Base-by-base conservation (phyloP, 1,140 invertebrate species). In the Lepidurus couesii region DNA sequence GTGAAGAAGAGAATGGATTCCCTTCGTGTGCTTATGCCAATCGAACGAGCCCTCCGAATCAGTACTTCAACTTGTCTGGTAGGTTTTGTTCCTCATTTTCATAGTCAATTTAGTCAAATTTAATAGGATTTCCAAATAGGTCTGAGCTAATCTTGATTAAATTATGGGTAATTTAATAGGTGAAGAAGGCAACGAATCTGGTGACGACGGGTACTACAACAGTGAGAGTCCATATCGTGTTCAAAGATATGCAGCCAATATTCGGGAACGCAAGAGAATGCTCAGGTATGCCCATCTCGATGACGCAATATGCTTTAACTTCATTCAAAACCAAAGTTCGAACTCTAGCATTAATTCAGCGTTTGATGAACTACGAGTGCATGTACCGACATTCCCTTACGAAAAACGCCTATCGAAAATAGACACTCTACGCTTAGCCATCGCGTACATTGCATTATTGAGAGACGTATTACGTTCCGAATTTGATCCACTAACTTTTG, bases 361-460 rank as follows among this genome's bases (percentile, higher is more conserved):
- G 84, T 99, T 98, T 89, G 95, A 98, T 87, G 94, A 96, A 85
- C 89, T 97, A 81, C 88, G 95, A 76, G 92, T 94, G 78, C 95
- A 98, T 86, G 96, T 99, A 79, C 97, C 97, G 44, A 99, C 97
- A 73, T 99, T 99, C 86, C 97, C 97, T 0, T 99, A 98, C 84
- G 97, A 99, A 86, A 98, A 98, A 84, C 87, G 97, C 5, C 88
- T 99, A 3, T 97, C 95, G 80, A 99, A 99, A 87, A 98, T 99
- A 80, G 97, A 99, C 86, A 98, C 97, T 0, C 87, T 99, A 1
- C 90, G 96, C 4, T 86, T 99, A 77, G 96, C 97, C 21, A 98
- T 98, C 78, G 95, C 96, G 0, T 99, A 99, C 85, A 99, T 99
- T 77, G 95, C 95, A 1, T 87, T 99, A 42, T 89, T 99, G 0